Percentiles rank a stretch among this genome's conserved stretches.
Evolutionary conservation across 2,113 vertebrate species (phyloP).

Genomic region (Physeter macrocephalus): DNA sequence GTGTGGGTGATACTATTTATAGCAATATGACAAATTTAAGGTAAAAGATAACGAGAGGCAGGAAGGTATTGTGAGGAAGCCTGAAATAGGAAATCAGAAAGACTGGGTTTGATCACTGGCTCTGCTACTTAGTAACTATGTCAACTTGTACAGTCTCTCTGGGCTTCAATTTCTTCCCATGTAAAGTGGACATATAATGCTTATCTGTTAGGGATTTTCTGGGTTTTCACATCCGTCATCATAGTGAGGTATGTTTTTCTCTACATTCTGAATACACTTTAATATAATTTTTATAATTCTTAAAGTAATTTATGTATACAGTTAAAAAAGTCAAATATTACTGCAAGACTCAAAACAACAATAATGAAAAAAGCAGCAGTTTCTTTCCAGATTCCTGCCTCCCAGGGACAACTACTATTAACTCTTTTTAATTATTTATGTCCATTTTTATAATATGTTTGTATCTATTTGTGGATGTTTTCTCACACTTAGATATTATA

Average conservation of each 20-base stretch:
- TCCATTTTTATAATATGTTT: background rate
- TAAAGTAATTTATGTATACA: background rate
- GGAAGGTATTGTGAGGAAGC: background rate
- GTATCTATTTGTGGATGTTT: background rate
- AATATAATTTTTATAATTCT: background rate
- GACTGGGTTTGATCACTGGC: background rate
- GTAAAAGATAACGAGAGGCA: background rate
- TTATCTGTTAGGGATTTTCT: background rate
- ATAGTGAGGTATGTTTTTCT: background rate
- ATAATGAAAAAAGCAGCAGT: background rate
- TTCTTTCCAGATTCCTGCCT: background rate
- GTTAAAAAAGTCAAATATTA: background rate
- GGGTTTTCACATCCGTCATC: background rate
- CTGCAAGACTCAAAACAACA: background rate
- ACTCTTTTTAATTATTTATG: background rate
- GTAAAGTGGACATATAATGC: background rate
- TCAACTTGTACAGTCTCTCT: background rate
- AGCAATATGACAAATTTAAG: background rate
- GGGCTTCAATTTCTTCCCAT: background rate
- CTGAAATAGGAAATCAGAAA: slow-evolving; percentile 1
- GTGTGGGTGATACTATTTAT: background rate
- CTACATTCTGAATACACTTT: background rate
- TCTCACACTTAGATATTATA: background rate
- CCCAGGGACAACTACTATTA: background rate
- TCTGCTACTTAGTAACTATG: background rate